Percentiles rank a stretch among this genome's conserved stretches.
These are phyloP conservation scores for Ganaspis sp. DNA, from an alignment of 1,140 invertebrate species.

Conservation along the genomic window DNA sequence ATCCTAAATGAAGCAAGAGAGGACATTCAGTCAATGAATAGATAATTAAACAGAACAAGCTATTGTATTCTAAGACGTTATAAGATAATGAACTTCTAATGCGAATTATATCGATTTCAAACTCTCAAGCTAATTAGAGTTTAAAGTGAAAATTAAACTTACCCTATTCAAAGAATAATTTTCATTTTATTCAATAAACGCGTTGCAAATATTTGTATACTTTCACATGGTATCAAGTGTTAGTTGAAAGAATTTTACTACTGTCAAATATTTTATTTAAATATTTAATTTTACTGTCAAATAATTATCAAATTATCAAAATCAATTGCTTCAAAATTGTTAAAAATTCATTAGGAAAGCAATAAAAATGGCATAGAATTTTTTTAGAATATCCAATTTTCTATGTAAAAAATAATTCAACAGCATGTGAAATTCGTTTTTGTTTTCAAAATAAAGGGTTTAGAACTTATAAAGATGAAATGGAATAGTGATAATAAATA, in stretches of 20 bases:
- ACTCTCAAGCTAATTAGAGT: neutral
- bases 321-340: too few species aligned
- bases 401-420: neutral
- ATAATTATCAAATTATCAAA: too few species aligned
- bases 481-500: neutral
- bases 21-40: neutral
- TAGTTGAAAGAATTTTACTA: too few species aligned
- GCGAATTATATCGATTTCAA: neutral
- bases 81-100: neutral
- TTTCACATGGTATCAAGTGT: too few species aligned
- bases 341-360: too few species aligned
- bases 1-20: constrained; percentile 3
- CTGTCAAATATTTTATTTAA: too few species aligned
- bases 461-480: neutral
- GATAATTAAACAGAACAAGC: constrained; percentile 16
- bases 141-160: neutral
- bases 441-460: neutral
- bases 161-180: too few species aligned
- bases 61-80: neutral
- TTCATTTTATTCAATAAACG: too few species aligned
- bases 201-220: too few species aligned
- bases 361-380: too few species aligned
- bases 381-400: too few species aligned
- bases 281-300: too few species aligned
- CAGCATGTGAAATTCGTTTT: neutral